A percentile compares a stretch with the other conserved stretches of the same genome.
phyloP scores from a whole-genome alignment of 1,140 invertebrate species.

The Diploscapter pachys region DNA sequence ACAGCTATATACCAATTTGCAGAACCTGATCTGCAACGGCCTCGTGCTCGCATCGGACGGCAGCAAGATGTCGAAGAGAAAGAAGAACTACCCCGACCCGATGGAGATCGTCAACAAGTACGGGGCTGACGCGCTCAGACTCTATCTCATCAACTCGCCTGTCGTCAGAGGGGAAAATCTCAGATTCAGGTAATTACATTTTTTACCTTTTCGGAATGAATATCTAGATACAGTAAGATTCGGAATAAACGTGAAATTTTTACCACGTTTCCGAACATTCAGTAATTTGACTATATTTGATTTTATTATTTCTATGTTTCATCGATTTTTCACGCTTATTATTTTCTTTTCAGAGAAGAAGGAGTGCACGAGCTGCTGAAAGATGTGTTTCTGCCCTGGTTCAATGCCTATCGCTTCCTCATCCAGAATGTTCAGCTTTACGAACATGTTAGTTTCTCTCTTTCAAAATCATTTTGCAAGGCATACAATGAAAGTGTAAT shows the following conservation, averaged over 20 bases:
- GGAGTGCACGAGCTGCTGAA: constrained; percentile 92
- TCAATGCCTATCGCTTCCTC: constrained; percentile 93
- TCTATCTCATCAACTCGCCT: constrained; percentile 97
- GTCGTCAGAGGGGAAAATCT: constrained; percentile 94
- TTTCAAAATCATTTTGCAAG: constrained; percentile 29
- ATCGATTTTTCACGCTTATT: too few species aligned
- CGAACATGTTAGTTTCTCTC: constrained; percentile 69
- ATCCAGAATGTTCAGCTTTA: constrained; percentile 85
- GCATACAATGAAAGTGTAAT: too few species aligned
- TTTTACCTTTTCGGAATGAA: background rate
- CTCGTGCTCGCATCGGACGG: constrained; percentile 88
- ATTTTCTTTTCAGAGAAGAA: constrained; percentile 71
- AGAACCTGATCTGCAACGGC: constrained; percentile 90
- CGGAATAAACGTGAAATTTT: too few species aligned
- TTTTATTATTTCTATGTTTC: too few species aligned
- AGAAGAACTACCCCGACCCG: constrained; percentile 98
- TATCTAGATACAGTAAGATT: background rate
- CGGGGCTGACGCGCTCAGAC: constrained; percentile 86
- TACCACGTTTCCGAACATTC: too few species aligned
- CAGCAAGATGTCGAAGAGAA: constrained; percentile 98
- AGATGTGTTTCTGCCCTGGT: constrained; percentile 97
- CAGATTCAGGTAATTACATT: constrained; percentile 68
- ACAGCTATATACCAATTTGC: constrained; percentile 5
- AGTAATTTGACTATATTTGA: too few species aligned
- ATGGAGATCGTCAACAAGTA: constrained; percentile 84